These are phyloP conservation scores for Vannuccia rotundouncinata DNA, from an alignment of 2,888 invertebrate genomes.

Conservation along the genomic window DNA sequence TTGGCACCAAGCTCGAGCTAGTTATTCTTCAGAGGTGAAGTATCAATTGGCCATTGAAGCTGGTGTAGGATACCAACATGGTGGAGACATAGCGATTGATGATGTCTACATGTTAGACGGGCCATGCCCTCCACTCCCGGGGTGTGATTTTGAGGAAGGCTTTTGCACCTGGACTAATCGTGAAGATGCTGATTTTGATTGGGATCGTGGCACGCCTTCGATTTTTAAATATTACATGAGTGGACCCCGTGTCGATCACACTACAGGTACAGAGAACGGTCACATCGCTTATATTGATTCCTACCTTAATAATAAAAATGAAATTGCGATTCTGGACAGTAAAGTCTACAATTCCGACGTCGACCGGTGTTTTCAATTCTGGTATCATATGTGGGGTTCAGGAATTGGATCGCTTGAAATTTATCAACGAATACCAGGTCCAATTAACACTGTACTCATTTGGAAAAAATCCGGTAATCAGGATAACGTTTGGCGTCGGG, in stretches of 20 bases:
- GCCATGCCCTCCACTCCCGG: conserved; percentile 44
- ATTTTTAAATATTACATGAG: conserved; percentile 17
- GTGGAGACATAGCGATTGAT: conserved; percentile 52
- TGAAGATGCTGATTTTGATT: conserved; percentile 44
- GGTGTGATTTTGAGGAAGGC: conserved; percentile 46
- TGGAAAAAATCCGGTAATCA: conserved; percentile 38
- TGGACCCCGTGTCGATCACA: conserved; percentile 40
- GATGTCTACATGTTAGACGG: conserved; percentile 48
- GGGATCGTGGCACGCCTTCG: conserved; percentile 36
- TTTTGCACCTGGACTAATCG: conserved; percentile 49
- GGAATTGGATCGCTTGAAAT: conserved; percentile 34
- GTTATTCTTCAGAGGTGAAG: not conserved
- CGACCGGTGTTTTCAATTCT: conserved; percentile 35
- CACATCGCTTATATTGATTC: conserved; percentile 41
- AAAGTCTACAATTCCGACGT: not conserved
- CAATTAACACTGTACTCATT: conserved; percentile 18
- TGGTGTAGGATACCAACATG: conserved; percentile 42
- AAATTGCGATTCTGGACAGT: conserved; percentile 45
- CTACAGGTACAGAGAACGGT: conserved; percentile 40
- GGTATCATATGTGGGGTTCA: conserved; percentile 40
- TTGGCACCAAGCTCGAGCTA: conserved; percentile 10
- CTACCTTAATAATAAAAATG: conserved; percentile 40
- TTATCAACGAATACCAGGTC: not conserved
- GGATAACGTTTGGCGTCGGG: conserved; percentile 38
- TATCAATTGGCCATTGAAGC: conserved; percentile 44